A percentile compares a stretch with the other conserved stretches of the same genome.
Evolutionary conservation across 2,888 invertebrate species (phyloP).

Genomic region (Hyposoter didymator): DNA sequence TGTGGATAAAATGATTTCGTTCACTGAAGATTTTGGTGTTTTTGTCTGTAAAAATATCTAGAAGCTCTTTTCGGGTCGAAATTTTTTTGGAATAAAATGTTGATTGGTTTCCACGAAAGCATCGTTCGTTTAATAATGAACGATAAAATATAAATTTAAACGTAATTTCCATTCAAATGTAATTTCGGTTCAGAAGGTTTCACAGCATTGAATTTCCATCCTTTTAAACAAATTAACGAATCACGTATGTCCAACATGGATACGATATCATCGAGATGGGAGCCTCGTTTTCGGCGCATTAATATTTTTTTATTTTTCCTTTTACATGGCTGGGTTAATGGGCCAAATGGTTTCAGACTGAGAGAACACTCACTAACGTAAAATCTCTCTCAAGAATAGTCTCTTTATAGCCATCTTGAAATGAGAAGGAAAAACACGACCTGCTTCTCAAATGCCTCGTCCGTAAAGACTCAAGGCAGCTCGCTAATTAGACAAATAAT

Average conservation of each 20-base stretch:
- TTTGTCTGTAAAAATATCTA: too few relatives aligned
- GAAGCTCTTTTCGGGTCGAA: too few relatives aligned
- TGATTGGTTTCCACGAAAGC: too few relatives aligned
- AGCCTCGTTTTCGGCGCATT: not conserved
- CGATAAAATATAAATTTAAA: too few relatives aligned
- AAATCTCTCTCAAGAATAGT: not conserved
- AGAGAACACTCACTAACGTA: constrained; percentile 2
- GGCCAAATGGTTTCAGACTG: not conserved
- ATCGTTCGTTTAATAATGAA: too few relatives aligned
- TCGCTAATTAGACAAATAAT: constrained; percentile 45
- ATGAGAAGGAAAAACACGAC: constrained; percentile 23
- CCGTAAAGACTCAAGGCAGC: constrained; percentile 26
- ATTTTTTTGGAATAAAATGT: too few relatives aligned
- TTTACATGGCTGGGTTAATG: not conserved
- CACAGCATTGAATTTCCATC: not conserved
- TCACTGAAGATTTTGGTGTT: too few relatives aligned
- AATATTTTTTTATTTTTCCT: not conserved
- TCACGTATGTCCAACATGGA: not conserved
- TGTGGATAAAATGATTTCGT: too few relatives aligned
- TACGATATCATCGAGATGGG: not conserved
- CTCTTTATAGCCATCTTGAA: constrained; percentile 3
- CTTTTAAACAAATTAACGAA: not conserved
- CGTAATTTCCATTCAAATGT: not conserved
- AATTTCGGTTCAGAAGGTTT: too few relatives aligned
- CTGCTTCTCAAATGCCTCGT: not conserved